These are phyloP conservation scores for Hassar affinis DNA, from an alignment of 2,113 vertebrate species.

Conservation along the genomic window DNA sequence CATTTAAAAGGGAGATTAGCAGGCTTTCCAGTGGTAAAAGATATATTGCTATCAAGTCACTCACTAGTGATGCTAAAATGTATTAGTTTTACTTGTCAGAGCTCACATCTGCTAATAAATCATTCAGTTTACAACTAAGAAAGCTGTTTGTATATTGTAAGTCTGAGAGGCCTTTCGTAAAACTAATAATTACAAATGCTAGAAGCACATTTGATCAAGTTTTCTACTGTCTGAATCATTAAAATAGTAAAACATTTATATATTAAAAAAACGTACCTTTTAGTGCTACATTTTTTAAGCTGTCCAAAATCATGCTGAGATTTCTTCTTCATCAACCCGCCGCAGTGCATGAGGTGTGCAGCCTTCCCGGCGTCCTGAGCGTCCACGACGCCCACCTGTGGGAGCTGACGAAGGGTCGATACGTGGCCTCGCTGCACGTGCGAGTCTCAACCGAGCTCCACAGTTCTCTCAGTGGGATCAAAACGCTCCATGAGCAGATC, in stretches of 20 bases:
- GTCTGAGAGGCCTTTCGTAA: too few relatives aligned
- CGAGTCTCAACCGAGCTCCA: conserved; percentile 62
- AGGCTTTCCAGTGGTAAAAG: too few relatives aligned
- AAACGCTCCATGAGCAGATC: conserved; percentile 62
- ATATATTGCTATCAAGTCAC: too few relatives aligned
- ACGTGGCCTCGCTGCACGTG: conserved; percentile 79
- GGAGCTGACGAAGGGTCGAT: conserved; percentile 76
- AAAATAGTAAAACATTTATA: too few relatives aligned
- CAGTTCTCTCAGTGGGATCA: conserved; percentile 46
- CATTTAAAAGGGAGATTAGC: too few relatives aligned
- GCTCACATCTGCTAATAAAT: neutral
- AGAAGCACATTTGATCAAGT: too few relatives aligned
- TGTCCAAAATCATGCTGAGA: neutral
- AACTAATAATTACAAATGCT: too few relatives aligned
- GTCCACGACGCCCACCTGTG: conserved; percentile 81
- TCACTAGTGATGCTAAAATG: neutral
- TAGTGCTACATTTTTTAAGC: too few relatives aligned
- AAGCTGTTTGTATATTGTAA: too few relatives aligned
- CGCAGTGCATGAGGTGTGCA: conserved; percentile 70
- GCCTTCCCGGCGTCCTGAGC: conserved; percentile 68
- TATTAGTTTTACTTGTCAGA: neutral
- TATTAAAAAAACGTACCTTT: too few relatives aligned
- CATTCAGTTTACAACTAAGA: neutral
- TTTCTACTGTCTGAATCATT: too few relatives aligned
- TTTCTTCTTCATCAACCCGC: neutral